These are phyloP conservation scores for Perca fluviatilis DNA, from an alignment of 2,113 vertebrate genomes.

Conservation along the genomic window DNA sequence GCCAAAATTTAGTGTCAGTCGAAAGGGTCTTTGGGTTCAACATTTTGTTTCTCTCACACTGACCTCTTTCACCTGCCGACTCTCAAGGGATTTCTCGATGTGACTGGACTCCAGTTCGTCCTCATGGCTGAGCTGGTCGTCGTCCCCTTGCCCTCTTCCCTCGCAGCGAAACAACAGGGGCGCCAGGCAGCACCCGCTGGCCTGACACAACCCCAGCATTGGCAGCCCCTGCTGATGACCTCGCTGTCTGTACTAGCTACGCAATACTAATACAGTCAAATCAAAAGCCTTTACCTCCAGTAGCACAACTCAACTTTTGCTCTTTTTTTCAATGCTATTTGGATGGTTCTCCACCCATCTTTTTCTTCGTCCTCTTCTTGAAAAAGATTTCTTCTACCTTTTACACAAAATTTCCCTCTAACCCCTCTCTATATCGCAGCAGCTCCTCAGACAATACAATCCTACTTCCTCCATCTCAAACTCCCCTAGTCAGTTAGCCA, in stretches of 20 bases:
- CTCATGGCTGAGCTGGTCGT: constrained; percentile 51
- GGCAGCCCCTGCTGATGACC: background rate
- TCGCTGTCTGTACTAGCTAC: background rate
- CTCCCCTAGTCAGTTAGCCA: constrained; percentile 41
- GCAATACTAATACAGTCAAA: too few species aligned
- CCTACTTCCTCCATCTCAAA: constrained; percentile 64
- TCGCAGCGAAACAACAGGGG: constrained; percentile 54
- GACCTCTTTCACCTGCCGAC: constrained; percentile 49
- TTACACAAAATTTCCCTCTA: background rate
- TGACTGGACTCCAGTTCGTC: constrained; percentile 54
- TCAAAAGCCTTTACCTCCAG: background rate
- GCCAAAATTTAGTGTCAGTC: background rate
- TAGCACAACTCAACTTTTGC: background rate
- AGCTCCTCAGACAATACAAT: constrained; percentile 45
- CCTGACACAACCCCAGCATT: constrained; percentile 67
- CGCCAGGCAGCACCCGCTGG: constrained; percentile 66
- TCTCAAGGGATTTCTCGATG: background rate
- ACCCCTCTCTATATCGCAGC: background rate
- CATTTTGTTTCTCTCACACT: constrained; percentile 24
- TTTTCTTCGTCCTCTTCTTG: background rate
- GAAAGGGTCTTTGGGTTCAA: background rate
- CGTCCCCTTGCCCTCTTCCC: constrained; percentile 13
- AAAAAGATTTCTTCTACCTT: background rate
- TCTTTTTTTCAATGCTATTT: background rate
- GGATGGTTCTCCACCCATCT: background rate